These are phyloP conservation scores for Bombus cullumanus DNA, from an alignment of 1,140 invertebrate genomes.

Conservation along the genomic window DNA sequence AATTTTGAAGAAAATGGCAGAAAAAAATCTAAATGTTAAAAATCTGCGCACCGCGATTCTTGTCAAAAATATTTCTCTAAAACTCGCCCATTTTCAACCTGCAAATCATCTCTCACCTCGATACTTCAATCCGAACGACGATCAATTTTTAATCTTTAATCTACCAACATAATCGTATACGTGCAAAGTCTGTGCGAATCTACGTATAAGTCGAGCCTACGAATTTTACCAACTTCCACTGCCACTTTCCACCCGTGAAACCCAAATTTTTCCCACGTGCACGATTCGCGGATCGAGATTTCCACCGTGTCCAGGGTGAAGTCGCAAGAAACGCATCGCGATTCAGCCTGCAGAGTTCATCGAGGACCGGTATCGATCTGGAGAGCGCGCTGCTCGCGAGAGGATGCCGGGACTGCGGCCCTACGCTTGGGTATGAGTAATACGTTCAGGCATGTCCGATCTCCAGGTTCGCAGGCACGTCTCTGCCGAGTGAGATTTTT, in stretches of 20 bases:
- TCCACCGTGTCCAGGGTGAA: neutral
- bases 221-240: neutral
- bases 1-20: too few relatives aligned
- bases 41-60: too few relatives aligned
- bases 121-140: too few relatives aligned
- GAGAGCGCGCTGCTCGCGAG: neutral
- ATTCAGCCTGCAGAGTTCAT: conserved; percentile 42
- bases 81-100: too few relatives aligned
- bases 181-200: too few relatives aligned
- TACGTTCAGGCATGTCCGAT: conserved; percentile 51
- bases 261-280: neutral
- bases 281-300: neutral
- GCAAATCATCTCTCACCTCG: too few relatives aligned
- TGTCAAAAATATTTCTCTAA: too few relatives aligned
- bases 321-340: conserved; percentile 28
- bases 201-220: too few relatives aligned
- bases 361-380: conserved; percentile 16
- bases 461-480: conserved; percentile 9
- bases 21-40: too few relatives aligned
- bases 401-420: conserved; percentile 5
- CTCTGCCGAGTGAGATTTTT: conserved; percentile 50
- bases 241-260: neutral
- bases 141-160: too few relatives aligned
- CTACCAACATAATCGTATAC: too few relatives aligned
- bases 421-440: conserved; percentile 50